These are phyloP conservation scores for Isichthys henryi DNA, from an alignment of 2,113 vertebrate genomes.

Conservation along the genomic window DNA sequence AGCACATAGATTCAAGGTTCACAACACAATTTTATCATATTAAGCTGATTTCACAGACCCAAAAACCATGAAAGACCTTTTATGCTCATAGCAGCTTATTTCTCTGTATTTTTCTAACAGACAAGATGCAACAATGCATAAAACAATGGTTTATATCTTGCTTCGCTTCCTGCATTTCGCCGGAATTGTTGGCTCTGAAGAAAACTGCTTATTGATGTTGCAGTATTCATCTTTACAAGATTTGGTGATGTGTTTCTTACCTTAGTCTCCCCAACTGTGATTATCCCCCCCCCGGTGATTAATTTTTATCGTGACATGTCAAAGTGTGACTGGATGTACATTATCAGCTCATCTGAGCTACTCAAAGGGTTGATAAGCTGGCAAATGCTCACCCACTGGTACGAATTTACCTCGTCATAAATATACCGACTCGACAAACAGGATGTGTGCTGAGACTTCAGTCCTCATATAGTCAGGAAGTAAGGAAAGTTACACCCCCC, in stretches of 20 bases:
- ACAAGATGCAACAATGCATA: neutral
- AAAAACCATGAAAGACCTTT: neutral
- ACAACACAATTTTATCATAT: neutral
- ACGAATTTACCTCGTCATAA: neutral
- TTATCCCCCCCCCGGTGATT: too few relatives aligned
- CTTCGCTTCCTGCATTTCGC: neutral
- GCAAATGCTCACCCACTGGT: neutral
- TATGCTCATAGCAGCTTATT: neutral
- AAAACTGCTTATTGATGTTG: neutral
- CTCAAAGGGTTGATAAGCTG: neutral
- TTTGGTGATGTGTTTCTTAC: neutral
- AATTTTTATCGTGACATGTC: neutral
- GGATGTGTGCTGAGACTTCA: neutral
- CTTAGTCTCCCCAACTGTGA: neutral
- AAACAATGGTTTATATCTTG: neutral
- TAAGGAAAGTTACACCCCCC: neutral
- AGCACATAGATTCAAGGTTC: neutral
- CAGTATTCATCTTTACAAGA: neutral
- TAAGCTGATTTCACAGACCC: neutral
- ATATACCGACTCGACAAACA: neutral
- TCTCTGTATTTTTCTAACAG: neutral
- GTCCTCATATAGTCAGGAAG: neutral
- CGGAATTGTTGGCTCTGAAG: neutral
- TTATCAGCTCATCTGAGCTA: neutral
- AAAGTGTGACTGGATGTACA: neutral